phyloP scores from a whole-genome alignment of 1,140 invertebrate species.

The Tribolium madens region DNA sequence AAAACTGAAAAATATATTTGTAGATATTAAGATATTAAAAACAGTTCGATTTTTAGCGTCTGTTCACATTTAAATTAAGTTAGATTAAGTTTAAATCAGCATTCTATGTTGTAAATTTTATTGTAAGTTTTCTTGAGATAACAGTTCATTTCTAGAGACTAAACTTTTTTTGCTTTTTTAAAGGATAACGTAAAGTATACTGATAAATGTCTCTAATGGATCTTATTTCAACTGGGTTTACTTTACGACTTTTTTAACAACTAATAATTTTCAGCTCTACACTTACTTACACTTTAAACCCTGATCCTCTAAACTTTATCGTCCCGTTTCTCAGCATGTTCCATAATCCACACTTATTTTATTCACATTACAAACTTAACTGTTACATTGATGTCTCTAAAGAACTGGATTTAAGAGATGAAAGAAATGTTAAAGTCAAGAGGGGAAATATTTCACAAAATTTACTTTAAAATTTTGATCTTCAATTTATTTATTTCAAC shows the following conservation, averaged over 20 bases:
- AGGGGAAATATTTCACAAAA: too few relatives aligned
- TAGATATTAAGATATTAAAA: too few relatives aligned
- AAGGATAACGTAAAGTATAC: not conserved
- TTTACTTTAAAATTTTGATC: too few relatives aligned
- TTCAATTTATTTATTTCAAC: too few relatives aligned
- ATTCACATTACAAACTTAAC: not conserved
- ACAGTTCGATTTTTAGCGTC: too few relatives aligned
- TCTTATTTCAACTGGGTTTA: not conserved
- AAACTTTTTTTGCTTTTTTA: not conserved
- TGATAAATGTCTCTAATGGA: not conserved
- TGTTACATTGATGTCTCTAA: not conserved
- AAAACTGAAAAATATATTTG: too few relatives aligned
- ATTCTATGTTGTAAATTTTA: too few relatives aligned
- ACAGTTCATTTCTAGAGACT: too few relatives aligned
- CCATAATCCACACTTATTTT: not conserved
- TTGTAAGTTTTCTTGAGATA: too few relatives aligned
- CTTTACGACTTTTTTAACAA: not conserved
- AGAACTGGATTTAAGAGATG: not conserved
- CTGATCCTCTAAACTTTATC: not conserved
- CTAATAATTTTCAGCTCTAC: not conserved
- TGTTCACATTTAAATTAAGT: too few relatives aligned
- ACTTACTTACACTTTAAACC: not conserved
- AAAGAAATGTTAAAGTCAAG: too few relatives aligned
- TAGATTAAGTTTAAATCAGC: too few relatives aligned
- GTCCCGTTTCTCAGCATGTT: not conserved